phyloP scores from a whole-genome alignment of 1,140 invertebrate species.

The Harlomillsia oculata region DNA sequence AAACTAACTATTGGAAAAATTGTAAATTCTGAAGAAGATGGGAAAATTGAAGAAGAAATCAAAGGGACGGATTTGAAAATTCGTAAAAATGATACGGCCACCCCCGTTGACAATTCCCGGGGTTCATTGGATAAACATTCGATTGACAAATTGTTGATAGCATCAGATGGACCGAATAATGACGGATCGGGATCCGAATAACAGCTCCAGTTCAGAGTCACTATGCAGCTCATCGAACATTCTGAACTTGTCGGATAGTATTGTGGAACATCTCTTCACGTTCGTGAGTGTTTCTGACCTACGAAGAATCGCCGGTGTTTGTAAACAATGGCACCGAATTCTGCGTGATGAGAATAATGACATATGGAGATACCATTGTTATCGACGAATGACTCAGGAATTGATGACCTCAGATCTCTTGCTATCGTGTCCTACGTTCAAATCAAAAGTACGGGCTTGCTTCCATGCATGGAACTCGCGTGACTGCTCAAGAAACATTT shows the following conservation, averaged over 20 bases:
- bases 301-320: slow-evolving; percentile 79
- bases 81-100: too few species aligned
- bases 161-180: too few species aligned
- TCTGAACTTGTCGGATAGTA: slow-evolving; percentile 55
- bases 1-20: too few species aligned
- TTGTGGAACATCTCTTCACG: slow-evolving; percentile 89
- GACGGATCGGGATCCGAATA: too few species aligned
- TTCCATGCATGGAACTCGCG: slow-evolving; percentile 95
- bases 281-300: slow-evolving; percentile 80
- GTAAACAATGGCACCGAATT: slow-evolving; percentile 84
- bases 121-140: too few species aligned
- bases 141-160: too few species aligned
- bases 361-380: slow-evolving; percentile 85
- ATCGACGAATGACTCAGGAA: slow-evolving; percentile 77
- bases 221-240: too few species aligned
- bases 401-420: slow-evolving; percentile 86
- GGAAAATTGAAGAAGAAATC: too few species aligned
- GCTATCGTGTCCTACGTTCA: slow-evolving; percentile 78
- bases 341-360: slow-evolving; percentile 90
- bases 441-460: slow-evolving; percentile 86
- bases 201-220: too few species aligned
- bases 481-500: slow-evolving; percentile 94
- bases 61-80: too few species aligned
- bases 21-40: too few species aligned
- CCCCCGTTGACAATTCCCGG: too few species aligned